phyloP scores from a whole-genome alignment of 1,140 invertebrate genomes.

The Cepaea nemoralis region DNA sequence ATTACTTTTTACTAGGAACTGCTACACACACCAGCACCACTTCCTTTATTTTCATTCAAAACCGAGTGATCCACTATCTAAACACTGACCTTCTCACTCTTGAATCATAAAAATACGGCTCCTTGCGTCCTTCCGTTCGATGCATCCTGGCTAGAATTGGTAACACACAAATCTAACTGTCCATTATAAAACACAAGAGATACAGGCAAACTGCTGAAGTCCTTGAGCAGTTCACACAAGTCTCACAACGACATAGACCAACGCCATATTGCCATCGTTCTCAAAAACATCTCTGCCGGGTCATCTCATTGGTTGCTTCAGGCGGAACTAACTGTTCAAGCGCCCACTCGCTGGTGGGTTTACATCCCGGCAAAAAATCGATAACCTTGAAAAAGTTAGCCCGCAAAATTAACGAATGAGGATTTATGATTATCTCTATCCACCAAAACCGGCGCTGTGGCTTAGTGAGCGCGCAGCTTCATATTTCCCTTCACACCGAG shows the following conservation, averaged over 20 bases:
- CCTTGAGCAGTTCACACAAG: not conserved
- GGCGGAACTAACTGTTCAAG: conserved; percentile 16
- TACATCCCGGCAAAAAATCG: conserved; percentile 3
- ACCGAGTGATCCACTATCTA: no score
- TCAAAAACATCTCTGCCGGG: not conserved
- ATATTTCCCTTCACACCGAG: no score
- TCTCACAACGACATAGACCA: not conserved
- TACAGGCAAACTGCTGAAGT: not conserved
- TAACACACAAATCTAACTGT: not conserved
- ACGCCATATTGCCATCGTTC: conserved; percentile 35
- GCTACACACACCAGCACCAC: no score
- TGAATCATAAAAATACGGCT: conserved; percentile 40
- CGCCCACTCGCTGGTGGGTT: not conserved
- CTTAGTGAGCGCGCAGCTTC: no score
- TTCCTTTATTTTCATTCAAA: no score
- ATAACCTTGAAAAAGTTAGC: not conserved
- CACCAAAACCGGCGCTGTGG: no score
- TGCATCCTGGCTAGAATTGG: conserved; percentile 6
- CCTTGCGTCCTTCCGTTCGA: conserved; percentile 34
- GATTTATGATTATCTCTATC: no score
- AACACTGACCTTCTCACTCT: conserved; percentile 34
- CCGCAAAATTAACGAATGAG: not conserved
- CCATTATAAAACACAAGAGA: not conserved
- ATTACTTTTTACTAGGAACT: no score
- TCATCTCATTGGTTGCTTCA: conserved; percentile 22